phyloP scores from a whole-genome alignment of 2,113 vertebrate species.

The Hirundichthys speculiger region DNA sequence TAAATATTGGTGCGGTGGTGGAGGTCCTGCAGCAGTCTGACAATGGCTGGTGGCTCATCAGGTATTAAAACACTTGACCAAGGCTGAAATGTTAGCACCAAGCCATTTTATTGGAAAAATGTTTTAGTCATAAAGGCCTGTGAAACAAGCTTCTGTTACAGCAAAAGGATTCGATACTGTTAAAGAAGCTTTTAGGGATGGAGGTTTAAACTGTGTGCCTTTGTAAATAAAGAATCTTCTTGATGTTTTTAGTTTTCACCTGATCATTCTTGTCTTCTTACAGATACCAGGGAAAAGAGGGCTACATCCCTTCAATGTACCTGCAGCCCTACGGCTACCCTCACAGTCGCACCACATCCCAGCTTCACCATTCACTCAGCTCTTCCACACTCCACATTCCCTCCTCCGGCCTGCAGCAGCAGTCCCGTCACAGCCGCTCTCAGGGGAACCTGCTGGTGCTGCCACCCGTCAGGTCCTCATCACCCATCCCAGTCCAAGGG shows the following conservation, averaged over 20 bases:
- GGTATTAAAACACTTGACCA: conserved; percentile 36
- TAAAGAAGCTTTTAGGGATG: no score
- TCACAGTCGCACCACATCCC: conserved; percentile 59
- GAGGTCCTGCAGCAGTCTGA: conserved; percentile 82
- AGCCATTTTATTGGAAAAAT: neutral
- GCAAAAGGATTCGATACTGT: no score
- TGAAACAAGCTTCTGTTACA: neutral
- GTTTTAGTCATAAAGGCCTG: no score
- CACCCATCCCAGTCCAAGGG: neutral
- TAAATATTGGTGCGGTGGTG: conserved; percentile 79
- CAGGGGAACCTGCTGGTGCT: conserved; percentile 48
- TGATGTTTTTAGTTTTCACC: neutral
- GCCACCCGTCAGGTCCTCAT: neutral
- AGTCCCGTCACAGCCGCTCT: conserved; percentile 59
- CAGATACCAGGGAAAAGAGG: conserved; percentile 79
- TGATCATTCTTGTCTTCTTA: neutral
- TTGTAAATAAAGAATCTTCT: neutral
- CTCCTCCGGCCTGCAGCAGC: neutral
- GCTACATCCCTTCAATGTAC: conserved; percentile 86
- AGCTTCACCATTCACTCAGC: neutral
- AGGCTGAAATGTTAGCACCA: neutral
- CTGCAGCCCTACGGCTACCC: conserved; percentile 83
- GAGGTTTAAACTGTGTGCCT: no score
- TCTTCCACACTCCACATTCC: conserved; percentile 14
- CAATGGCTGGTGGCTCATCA: conserved; percentile 90